Base-by-base conservation (phyloP, 2,797 vertebrate species). In the Argyrosomus regius region DNA sequence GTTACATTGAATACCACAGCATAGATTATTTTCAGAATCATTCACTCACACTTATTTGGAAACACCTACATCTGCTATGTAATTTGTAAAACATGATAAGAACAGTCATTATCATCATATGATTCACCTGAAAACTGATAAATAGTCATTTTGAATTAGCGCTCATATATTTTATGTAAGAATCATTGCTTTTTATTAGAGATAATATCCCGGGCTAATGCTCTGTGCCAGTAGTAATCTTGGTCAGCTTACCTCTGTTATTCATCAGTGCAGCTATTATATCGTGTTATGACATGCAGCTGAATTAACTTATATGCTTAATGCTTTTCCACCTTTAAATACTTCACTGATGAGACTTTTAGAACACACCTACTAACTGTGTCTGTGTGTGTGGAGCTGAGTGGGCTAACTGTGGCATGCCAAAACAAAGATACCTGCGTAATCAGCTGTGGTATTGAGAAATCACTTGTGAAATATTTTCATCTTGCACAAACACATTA, bases 341-440 rank as follows among this genome's bases (percentile, higher is more conserved):
- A 56, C 58, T 68, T 88, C 17, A 50, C 64, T 53, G 72, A 31
- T 75, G 52, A 87, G 41, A 39, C 49, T 59, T 12, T 28, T n/a
- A 7, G 31, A 46, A 82, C 87, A 79, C 82, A 63, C 75, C 76
- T 63, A 41, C 20, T 8, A 1, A 28, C 8, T 48, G 49, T 52
- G 52, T 3, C 8, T 41, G 35, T 39, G 48, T 60, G 61, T 6
- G 43, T 52, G 60, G 35, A 6, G 12, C 73, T 64, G 0, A 26
- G 17, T 43, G 61, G 18, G 45, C 16, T 54, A 10, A 58, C 57
- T 11, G 26, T 12, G 7, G 7, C 84, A 46, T 72, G 87, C 63
- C 69, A 75, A 77, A 81, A 88, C 84, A 83, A 39, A 73, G 70
- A 49, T 57, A 77, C 77, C 87, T 83, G 81, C 14, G 48, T 57